Base-by-base conservation (phyloP, 2,797 vertebrate species). In the Garrulus glandarius region DNA sequence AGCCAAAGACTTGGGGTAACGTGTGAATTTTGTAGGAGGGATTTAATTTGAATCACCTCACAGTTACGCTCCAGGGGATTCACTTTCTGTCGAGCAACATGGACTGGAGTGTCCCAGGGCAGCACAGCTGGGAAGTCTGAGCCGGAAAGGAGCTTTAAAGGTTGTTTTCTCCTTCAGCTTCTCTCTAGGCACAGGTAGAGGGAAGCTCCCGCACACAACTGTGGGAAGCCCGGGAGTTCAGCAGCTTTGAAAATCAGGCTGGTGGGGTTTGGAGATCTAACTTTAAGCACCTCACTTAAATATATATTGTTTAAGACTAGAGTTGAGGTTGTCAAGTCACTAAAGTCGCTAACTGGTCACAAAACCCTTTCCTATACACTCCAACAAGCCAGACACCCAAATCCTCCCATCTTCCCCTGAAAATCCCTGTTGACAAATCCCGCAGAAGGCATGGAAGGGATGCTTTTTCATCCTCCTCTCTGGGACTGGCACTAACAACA, bases 81-180 rank as follows among this genome's bases (percentile, higher is more conserved):
- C 55, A 2, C 15, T 32, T 79, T 65, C 70, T 36, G 9, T 43
- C 0, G 1, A 44, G 43, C 6, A 12, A 2, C 0, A 1, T 7
- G 60, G 53, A 23, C 12, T 34, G 29, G 43, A 61, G 30, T 4
- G 44, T 78, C 76, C 65, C 11, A 4, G 2, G 1, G 34, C 59
- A 79, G 50, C 17, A 26, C 8, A 20, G 37, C 21, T 39, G 4
- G 4, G 69, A 37, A 30, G 18, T 27, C 44, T 15, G 41, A 60
- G 36, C 55, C 69, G 44, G 30, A 59, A 67, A 77, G 71, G 53
- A 34, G 44, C 8, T 76, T 36, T 43, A 24, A 6, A 41, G 6
- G 53, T 26, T 9, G 37, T 36, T 46, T 57, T 59, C 26, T 68
- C 3, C 41, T 32, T 44, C n/a, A 18, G 44, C 43, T 77, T 30